Evolutionary conservation across 2,888 invertebrate species (phyloP).

Genomic region (Agrotis clavis): DNA sequence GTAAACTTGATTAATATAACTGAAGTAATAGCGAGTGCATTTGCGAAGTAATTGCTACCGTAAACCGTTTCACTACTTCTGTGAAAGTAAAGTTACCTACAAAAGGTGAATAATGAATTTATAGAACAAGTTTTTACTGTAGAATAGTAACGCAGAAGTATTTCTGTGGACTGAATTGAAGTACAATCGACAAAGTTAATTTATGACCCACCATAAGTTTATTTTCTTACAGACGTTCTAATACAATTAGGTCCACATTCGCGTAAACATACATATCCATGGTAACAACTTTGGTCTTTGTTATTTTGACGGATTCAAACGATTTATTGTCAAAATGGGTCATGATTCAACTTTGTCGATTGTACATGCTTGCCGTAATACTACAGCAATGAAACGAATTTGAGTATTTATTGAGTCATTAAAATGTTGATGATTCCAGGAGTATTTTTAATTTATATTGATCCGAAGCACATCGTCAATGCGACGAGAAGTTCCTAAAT

Average conservation of each 20-base stretch:
- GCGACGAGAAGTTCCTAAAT: not conserved
- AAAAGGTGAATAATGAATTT: slow-evolving; percentile 9
- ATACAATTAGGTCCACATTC: no score
- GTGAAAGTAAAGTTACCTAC: slow-evolving; percentile 1
- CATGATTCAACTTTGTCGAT: no score
- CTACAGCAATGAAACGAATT: no score
- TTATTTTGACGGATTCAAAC: no score
- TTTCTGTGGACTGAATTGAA: not conserved
- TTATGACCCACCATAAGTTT: no score
- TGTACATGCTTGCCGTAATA: not conserved
- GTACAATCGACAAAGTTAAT: no score
- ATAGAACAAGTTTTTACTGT: slow-evolving; percentile 7
- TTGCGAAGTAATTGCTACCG: slow-evolving; percentile 25
- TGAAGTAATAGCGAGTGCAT: slow-evolving; percentile 33
- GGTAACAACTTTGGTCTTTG: no score
- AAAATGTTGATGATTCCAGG: not conserved
- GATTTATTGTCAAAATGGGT: no score
- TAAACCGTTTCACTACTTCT: slow-evolving; percentile 40
- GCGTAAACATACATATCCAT: no score
- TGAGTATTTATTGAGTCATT: not conserved
- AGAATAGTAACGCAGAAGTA: not conserved
- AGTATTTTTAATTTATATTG: not conserved
- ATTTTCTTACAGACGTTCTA: no score
- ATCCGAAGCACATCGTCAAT: not conserved
- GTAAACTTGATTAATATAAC: slow-evolving; percentile 42